Base-by-base conservation (phyloP, 2,797 vertebrate genomes). In the Lagorchestes hirsutus region DNA sequence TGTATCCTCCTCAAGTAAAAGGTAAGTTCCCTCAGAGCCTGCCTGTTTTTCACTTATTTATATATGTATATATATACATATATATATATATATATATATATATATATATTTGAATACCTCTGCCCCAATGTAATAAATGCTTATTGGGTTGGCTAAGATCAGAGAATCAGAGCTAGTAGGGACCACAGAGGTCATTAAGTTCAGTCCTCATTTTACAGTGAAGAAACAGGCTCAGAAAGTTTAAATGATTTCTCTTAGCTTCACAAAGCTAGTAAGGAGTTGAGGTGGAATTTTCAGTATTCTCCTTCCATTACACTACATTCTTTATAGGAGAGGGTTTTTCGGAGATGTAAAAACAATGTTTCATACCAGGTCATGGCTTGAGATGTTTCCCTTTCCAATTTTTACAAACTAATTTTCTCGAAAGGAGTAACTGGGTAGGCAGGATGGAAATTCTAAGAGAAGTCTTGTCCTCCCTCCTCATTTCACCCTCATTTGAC, bases 391-490 rank as follows among this genome's bases (percentile, higher is more conserved):
- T 82, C 22, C 24, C 22, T 87, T 74, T 54, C 90, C 90, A n/a
- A 46, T 0, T 91, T 91, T 91, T 54, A 4, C 90, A 91, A 55
- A 54, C 29, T 91, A 5, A 91, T 91, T 55, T 91, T 91, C 90
- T 54, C 54, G 31, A 91, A n/a, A 55, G 90, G 50, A 16, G 50
- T 11, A 34, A 55, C 55, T 54, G 27, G 90, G 28, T 6, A 11
- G 52, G 31, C 27, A 54, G 52, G 90, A 54, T 91, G 90, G 90
- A 34, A 91, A 91, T 31, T 55, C 90, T 95, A 0, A 0, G 12
- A 94, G 91, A 40, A 62, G 90, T 91, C 93, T 40, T 54, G 82
- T 90, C 87, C 90, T 96, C 55, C 31, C 92, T 34, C 57, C n/a
- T 13, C 34, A 18, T 90, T 92, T 95, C 92, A 34, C 8, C 87